These are phyloP conservation scores for Leiothrix lutea DNA, from an alignment of 2,113 vertebrate species.

Conservation along the genomic window DNA sequence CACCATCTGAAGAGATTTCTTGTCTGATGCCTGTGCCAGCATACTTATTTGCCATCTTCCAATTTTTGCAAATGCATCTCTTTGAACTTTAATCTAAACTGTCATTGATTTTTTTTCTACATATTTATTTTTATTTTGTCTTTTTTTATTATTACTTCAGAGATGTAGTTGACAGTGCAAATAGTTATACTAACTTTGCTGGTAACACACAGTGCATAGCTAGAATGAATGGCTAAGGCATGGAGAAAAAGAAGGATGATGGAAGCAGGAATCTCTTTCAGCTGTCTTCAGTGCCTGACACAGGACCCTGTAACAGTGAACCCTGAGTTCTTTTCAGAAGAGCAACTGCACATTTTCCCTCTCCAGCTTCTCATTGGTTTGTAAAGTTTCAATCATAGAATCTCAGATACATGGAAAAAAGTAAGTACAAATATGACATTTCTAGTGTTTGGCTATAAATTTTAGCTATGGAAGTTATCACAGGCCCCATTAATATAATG, in stretches of 20 bases:
- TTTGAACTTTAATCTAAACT: not conserved
- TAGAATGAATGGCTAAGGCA: not conserved
- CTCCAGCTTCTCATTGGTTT: not conserved
- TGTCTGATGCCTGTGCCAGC: not conserved
- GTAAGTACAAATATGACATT: not conserved
- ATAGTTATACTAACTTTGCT: not conserved
- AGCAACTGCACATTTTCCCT: not conserved
- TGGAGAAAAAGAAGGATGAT: not conserved
- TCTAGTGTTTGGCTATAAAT: not conserved
- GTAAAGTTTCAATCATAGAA: not conserved
- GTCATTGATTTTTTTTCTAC: not conserved
- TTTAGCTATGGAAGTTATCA: not conserved
- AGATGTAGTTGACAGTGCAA: not conserved
- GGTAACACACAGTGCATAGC: not conserved
- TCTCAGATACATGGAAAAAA: not conserved
- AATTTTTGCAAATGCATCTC: not conserved
- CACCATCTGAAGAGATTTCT: not conserved
- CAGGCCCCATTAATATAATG: not conserved
- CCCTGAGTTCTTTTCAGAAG: not conserved
- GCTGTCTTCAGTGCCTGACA: not conserved
- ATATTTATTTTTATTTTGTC: accelerated
- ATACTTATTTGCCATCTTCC: not conserved
- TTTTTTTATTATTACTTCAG: not conserved
- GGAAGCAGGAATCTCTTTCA: not conserved
- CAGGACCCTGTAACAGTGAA: not conserved